A percentile compares a stretch with the other conserved stretches of the same genome.
phyloP scores from a whole-genome alignment of 2,797 vertebrate genomes.

The Borostomias antarcticus region DNA sequence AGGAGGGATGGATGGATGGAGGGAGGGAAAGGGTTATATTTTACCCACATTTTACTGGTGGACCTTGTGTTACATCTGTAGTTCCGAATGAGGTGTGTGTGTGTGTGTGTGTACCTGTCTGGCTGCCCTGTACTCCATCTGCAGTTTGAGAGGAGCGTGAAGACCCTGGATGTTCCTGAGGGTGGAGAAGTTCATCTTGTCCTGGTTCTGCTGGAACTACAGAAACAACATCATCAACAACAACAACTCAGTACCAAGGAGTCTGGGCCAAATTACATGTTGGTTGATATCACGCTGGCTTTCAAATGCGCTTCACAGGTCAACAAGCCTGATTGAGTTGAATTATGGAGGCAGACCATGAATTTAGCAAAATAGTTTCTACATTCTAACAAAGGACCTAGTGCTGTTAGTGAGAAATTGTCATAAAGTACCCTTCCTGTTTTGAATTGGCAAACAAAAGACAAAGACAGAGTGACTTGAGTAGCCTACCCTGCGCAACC shows the following conservation, averaged over 20 bases:
- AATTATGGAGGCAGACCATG: too few relatives aligned
- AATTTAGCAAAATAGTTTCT: too few relatives aligned
- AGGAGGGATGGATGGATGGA: not conserved
- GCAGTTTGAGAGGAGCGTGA: conserved; percentile 92
- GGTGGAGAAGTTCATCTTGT: conserved; percentile 90
- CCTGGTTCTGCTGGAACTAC: conserved; percentile 91
- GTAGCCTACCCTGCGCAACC: too few relatives aligned
- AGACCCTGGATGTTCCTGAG: conserved; percentile 96
- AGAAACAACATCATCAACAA: conserved; percentile 24
- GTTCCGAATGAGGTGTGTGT: not conserved
- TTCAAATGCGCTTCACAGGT: too few relatives aligned
- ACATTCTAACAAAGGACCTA: too few relatives aligned
- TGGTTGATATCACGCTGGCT: too few relatives aligned
- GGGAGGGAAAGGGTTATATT: not conserved
- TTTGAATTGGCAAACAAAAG: too few relatives aligned
- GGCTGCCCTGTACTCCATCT: conserved; percentile 95
- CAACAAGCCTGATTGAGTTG: too few relatives aligned
- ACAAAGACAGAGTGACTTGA: too few relatives aligned
- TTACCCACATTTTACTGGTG: not conserved
- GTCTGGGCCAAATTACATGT: too few relatives aligned
- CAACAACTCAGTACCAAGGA: not conserved
- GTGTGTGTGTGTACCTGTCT: not conserved
- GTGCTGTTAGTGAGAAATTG: too few relatives aligned
- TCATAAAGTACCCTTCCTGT: too few relatives aligned
- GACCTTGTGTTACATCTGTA: not conserved